phyloP scores from a whole-genome alignment of 1,140 invertebrate genomes.

The Zaprionus africanus region DNA sequence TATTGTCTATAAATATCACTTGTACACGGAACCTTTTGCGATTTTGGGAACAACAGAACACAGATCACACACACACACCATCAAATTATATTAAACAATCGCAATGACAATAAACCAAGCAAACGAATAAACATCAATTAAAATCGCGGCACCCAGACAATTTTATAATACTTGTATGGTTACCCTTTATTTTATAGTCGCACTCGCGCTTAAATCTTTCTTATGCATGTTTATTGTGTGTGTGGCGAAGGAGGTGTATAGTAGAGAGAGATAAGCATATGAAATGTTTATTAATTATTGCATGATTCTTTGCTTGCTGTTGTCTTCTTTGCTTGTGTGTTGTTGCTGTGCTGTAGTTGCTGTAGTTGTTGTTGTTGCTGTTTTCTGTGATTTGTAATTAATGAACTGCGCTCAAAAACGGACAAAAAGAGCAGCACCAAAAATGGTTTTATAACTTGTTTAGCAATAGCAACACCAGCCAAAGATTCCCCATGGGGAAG shows the following conservation, averaged over 20 bases:
- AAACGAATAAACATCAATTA: slow-evolving; percentile 22
- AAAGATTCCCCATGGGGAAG: neutral
- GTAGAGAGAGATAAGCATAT: slow-evolving; percentile 40
- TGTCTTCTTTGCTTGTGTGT: slow-evolving; percentile 12
- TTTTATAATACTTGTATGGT: slow-evolving; percentile 7
- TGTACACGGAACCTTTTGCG: neutral
- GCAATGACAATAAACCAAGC: neutral
- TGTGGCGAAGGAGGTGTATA: no score
- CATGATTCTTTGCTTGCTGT: slow-evolving; percentile 43
- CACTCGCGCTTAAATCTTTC: slow-evolving; percentile 23
- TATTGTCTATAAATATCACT: neutral
- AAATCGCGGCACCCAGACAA: slow-evolving; percentile 6
- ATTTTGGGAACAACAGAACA: neutral
- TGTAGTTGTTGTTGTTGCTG: slow-evolving; percentile 32
- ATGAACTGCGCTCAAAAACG: slow-evolving; percentile 49
- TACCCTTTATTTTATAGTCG: slow-evolving; percentile 38
- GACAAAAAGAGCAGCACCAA: slow-evolving; percentile 7
- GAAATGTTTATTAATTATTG: slow-evolving; percentile 54
- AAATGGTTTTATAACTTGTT: slow-evolving; percentile 34
- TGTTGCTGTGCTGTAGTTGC: slow-evolving; percentile 35
- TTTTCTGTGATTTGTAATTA: slow-evolving; percentile 61
- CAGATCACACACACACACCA: no score
- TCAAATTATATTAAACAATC: neutral
- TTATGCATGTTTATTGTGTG: slow-evolving; percentile 49
- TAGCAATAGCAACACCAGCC: slow-evolving; percentile 37